Base-by-base conservation (phyloP, 2,888 invertebrate species). In the Elmis aenea region DNA sequence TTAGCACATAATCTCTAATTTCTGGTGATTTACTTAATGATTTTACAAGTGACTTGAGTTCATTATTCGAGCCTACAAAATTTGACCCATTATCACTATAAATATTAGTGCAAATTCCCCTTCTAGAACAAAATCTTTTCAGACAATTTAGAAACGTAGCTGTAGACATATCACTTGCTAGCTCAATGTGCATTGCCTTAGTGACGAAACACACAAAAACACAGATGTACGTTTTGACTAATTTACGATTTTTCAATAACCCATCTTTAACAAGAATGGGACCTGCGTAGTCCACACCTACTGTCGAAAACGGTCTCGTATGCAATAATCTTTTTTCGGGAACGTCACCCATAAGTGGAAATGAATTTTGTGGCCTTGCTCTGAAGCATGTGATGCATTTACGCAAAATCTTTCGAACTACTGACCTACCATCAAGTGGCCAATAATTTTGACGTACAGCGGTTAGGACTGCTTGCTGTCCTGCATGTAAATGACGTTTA, bases 161-260 rank as follows among this genome's bases (percentile, higher is more conserved):
- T 1, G 34, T 28, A 10, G 34, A 23, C 8, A 35, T n/a, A 5
- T 22, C 28, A 5, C 23, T n/a, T 2, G 27, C 34, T 5, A 21
- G 3, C 30, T 55, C 55, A 4, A 56, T 13, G 18, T 56, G 56
- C 1, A 57, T 24, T 4, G 51, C 47, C 28, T 51, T 57, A 1
- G 52, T 49, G 3, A 40, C 13, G 16, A 55, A 23, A 25, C 55
- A 52, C 2, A 57, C 37, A 27, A 55, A 54, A 2, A 54, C n/a
- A n/a, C 37, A 33, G 4, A 56, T 24, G 18, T 53, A 54, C 2
- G 31, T 37, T 21, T 57, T 57, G 1, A 39, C 13, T 8, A 32
- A 8, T 28, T 42, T 42, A 0, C 37, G 27, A 9, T 42, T 39
- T 15, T 47, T 34, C 9, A 36, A 23, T 13, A 26, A 33, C 5